Evolutionary conservation across 2,113 vertebrate species (phyloP).

Genomic region (Abramis brama): DNA sequence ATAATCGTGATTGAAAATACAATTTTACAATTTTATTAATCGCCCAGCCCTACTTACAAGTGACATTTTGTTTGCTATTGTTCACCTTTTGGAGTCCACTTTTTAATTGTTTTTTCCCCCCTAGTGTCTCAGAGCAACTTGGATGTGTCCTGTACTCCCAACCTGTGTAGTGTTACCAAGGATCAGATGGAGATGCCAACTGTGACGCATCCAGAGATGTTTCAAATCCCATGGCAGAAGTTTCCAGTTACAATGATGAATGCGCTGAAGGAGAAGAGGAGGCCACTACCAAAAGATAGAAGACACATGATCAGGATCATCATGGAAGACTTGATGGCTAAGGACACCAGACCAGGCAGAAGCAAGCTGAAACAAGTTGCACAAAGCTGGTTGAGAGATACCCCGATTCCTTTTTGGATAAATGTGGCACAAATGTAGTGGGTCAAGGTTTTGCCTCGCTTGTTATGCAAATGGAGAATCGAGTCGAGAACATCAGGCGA

Average conservation of each 20-base stretch:
- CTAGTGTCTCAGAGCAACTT: neutral
- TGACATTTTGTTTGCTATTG: too few species aligned
- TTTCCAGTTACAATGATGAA: conserved; percentile 13
- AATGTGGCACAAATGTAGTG: neutral
- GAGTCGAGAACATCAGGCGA: conserved; percentile 4
- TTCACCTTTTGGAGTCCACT: too few species aligned
- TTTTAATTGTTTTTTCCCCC: neutral
- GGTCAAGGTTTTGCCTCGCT: conserved; percentile 12
- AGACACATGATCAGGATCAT: conserved; percentile 21
- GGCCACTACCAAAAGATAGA: conserved; percentile 18
- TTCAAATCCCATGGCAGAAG: conserved; percentile 13
- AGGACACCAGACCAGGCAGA: neutral
- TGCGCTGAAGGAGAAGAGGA: neutral
- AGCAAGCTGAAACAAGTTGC: conserved; percentile 11
- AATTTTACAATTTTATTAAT: too few species aligned
- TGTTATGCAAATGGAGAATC: conserved; percentile 12
- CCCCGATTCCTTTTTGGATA: conserved; percentile 1
- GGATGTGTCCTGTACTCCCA: neutral
- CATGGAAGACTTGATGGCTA: neutral
- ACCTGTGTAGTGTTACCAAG: neutral
- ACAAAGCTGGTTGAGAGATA: conserved; percentile 3
- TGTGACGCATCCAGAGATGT: neutral
- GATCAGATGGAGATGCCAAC: neutral
- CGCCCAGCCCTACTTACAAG: too few species aligned
- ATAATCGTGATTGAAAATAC: too few species aligned